Evolutionary conservation across 2,888 invertebrate species (phyloP), one percentile per base, ranked within the genome.

Genomic region (Esperia sulphurella): DNA sequence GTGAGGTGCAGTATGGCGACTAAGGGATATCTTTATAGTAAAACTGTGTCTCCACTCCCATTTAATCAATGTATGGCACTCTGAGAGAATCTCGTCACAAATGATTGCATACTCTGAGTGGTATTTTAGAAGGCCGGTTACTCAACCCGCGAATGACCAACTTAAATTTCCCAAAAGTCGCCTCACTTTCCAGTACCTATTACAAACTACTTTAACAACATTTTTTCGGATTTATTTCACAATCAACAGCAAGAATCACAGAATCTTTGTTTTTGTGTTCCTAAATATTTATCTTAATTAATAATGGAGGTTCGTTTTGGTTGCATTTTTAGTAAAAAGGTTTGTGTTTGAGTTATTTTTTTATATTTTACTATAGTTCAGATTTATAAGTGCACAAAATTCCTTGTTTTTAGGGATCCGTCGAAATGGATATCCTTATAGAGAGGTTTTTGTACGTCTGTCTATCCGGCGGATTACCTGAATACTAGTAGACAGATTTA

Each of bases 211-310:
- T 58, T 58, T 58, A 61, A 60, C 58, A 64, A 62, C 39, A 14
- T 14, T 57, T 21, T n/a, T 53, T 54, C 44, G 54, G 52, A 46
- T 52, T 42, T 41, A 38, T 46, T 45, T 61, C 55, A 48, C 57
- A 63, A 69, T 61, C 52, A 66, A 71, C 61, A 66, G 63, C 61
- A 59, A 48, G 14, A 51, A 71, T 71, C 74, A 73, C 74, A 73
- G 69, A 48, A 58, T 46, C 54, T 47, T 55, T 58, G 52, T 58
- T 57, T 48, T 47, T 43, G 46, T n/a, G 39, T 38, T 12, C 38
- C 37, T 39, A 45, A 45, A 21, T 7, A 33, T 21, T 43, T 35
- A 43, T 43, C 8, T 12, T 31, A 42, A 21, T 21, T 21, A 3
- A 2, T 21, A 21, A 21, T 21, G 21, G 21, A 21, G 21, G 21